Conservation (phyloP, 2,888 invertebrate species). For the Drosophila mercatorum region DNA sequence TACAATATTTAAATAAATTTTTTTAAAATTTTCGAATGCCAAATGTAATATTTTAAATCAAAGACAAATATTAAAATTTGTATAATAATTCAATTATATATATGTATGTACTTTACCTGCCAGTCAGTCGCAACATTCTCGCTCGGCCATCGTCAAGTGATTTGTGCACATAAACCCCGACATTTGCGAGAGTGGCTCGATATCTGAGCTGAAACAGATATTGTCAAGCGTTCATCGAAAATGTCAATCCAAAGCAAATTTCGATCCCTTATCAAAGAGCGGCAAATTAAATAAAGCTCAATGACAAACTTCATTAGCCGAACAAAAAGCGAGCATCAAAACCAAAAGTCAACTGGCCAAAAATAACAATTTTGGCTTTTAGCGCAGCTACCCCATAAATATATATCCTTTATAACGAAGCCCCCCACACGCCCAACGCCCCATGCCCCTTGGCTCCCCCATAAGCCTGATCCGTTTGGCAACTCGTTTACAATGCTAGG, state of each 20-base stretch:
- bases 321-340: slow-evolving; percentile 55
- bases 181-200: slow-evolving; percentile 1
- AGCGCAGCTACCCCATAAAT: slow-evolving; percentile 3
- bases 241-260: slow-evolving; percentile 23
- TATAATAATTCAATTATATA: too few relatives aligned
- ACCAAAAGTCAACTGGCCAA: slow-evolving; percentile 37
- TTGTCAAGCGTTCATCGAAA: slow-evolving; percentile 14
- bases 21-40: too few relatives aligned
- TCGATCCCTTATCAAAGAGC: slow-evolving; percentile 39
- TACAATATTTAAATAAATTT: too few relatives aligned
- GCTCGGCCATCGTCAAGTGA: neutral
- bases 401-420: neutral
- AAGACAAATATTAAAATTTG: too few relatives aligned
- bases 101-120: too few relatives aligned
- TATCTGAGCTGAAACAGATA: neutral
- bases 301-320: slow-evolving; percentile 81
- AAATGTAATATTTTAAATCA: too few relatives aligned
- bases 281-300: slow-evolving; percentile 78
- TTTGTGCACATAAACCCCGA: neutral
- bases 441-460: neutral
- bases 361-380: slow-evolving; percentile 75
- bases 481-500: slow-evolving; percentile 42
- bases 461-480: slow-evolving; percentile 1
- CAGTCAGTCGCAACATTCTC: neutral
- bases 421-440: neutral